Conservation (phyloP, 2,888 invertebrate species). For the Diaphora mendica region DNA sequence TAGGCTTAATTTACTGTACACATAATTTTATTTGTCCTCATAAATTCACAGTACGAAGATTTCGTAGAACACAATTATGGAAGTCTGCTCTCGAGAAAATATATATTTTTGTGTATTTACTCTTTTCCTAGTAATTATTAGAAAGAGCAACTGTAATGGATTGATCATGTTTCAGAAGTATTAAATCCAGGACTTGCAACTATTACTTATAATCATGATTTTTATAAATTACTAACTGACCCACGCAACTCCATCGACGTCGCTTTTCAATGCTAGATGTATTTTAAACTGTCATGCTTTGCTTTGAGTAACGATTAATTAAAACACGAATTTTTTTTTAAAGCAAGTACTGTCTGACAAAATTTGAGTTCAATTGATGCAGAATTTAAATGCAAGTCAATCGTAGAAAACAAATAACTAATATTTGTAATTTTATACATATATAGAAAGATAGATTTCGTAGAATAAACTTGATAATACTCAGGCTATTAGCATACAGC, state of each 20-base stretch:
- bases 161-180: not conserved
- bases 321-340: no score
- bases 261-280: no score
- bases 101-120: not conserved
- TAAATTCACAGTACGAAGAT: not conserved
- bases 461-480: not conserved
- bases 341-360: no score
- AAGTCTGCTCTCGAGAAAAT: not conserved
- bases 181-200: not conserved
- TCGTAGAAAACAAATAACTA: no score
- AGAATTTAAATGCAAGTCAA: no score
- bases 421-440: no score
- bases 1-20: not conserved
- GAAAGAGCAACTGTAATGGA: not conserved
- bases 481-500: not conserved
- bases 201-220: not conserved
- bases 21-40: not conserved
- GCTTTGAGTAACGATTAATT: no score
- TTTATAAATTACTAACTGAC: not conserved
- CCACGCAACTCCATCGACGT: no score
- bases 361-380: no score
- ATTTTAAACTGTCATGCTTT: no score
- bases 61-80: not conserved
- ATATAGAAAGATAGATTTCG: not conserved
- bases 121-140: not conserved